Percentiles rank a stretch among this genome's conserved stretches.
Evolutionary conservation across 2,113 vertebrate genomes (phyloP).

Genomic region (Boleophthalmus pectinirostris): DNA sequence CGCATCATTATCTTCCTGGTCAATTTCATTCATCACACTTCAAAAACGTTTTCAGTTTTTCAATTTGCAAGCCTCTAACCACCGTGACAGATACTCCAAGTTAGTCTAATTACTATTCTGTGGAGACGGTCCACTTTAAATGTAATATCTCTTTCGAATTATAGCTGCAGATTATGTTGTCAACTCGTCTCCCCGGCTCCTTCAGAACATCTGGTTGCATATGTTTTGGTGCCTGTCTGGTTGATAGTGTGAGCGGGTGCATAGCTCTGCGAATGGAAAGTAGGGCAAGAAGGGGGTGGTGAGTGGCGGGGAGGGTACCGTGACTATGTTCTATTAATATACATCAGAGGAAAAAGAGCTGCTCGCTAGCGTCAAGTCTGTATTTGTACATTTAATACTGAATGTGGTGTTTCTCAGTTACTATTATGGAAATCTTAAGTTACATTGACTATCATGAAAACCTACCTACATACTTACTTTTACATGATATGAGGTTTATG

Average conservation of each 20-base stretch:
- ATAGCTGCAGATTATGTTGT: constrained; percentile 60
- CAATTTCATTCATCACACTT: constrained; percentile 38
- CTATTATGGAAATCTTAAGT: constrained; percentile 39
- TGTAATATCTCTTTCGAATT: constrained; percentile 49
- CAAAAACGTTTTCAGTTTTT: background rate
- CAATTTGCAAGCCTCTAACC: background rate
- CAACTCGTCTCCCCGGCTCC: constrained; percentile 26
- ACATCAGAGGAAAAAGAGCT: constrained; percentile 80
- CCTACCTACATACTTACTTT: too few relatives aligned
- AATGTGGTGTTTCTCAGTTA: constrained; percentile 54
- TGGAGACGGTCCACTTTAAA: constrained; percentile 45
- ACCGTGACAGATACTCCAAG: constrained; percentile 52
- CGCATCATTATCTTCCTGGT: constrained; percentile 52
- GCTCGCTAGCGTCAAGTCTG: constrained; percentile 66
- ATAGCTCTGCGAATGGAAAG: constrained; percentile 67
- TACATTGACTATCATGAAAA: background rate
- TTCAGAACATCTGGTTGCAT: constrained; percentile 28
- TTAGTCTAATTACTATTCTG: constrained; percentile 54
- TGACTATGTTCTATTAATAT: constrained; percentile 94
- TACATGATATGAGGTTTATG: background rate
- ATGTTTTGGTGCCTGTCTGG: constrained; percentile 19
- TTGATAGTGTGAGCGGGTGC: constrained; percentile 45
- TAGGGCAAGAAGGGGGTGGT: constrained; percentile 66
- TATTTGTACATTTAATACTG: constrained; percentile 54
- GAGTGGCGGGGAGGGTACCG: constrained; percentile 52